These are phyloP conservation scores for Salminus brasiliensis DNA, from an alignment of 2,113 vertebrate genomes.

Conservation along the genomic window DNA sequence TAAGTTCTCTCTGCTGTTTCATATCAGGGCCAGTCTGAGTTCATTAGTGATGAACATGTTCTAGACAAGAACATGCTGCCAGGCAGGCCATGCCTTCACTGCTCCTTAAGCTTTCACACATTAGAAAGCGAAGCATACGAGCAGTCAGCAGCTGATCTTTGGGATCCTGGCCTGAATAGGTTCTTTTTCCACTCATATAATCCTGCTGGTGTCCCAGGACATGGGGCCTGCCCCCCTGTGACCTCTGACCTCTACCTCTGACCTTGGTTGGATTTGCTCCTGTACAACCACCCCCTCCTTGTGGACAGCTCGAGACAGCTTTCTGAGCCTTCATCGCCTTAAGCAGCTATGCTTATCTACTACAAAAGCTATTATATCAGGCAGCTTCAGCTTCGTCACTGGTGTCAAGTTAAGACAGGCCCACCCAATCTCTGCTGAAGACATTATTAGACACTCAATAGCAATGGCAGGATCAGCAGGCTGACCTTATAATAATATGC, in stretches of 20 bases:
- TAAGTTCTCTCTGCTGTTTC: conserved; percentile 2
- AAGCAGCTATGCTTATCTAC: conserved; percentile 10
- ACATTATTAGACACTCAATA: background rate
- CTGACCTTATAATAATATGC: background rate
- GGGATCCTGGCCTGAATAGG: conserved; percentile 75
- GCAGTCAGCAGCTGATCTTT: conserved; percentile 75
- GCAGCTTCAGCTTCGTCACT: background rate
- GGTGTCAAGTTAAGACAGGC: background rate
- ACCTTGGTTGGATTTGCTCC: conserved; percentile 73
- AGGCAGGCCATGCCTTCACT: conserved; percentile 9
- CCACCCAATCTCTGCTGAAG: background rate
- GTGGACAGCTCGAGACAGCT: conserved; percentile 57
- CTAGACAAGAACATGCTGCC: conserved; percentile 7
- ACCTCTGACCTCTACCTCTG: conserved; percentile 77
- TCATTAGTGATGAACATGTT: conserved; percentile 17
- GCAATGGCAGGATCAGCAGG: background rate
- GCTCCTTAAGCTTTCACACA: conserved; percentile 21
- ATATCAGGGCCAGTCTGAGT: background rate
- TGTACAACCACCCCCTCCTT: conserved; percentile 62
- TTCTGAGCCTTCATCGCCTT: conserved; percentile 29
- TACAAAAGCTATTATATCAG: conserved; percentile 14
- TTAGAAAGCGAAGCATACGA: conserved; percentile 50
- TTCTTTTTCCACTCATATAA: conserved; percentile 81
- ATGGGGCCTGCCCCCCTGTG: conserved; percentile 63
- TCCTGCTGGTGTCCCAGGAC: conserved; percentile 72